phyloP scores from a whole-genome alignment of 35 echinoderm and acorn worm genomes.

The Lytechinus pictus region DNA sequence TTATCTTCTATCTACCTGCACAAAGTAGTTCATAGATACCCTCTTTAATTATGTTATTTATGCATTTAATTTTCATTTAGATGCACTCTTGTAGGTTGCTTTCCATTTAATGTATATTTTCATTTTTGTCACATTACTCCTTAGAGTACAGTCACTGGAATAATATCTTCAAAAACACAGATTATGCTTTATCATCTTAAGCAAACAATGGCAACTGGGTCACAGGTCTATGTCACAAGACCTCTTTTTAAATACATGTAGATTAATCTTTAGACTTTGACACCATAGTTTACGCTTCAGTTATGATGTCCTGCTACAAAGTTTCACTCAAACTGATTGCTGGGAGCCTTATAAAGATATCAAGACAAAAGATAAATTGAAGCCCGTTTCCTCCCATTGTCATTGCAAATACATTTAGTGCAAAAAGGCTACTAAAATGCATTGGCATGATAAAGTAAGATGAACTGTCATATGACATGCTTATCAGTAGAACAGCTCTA shows the following conservation, averaged over 20 bases:
- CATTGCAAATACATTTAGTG: too few relatives aligned
- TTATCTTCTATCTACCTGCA: too few relatives aligned
- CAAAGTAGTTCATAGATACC: too few relatives aligned
- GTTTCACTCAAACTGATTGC: not conserved
- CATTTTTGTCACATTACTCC: too few relatives aligned
- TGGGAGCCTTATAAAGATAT: not conserved
- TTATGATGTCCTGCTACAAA: not conserved
- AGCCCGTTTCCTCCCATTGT: not conserved
- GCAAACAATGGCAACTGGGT: not conserved
- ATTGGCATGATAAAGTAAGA: not conserved
- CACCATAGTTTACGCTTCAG: not conserved
- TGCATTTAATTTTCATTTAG: too few relatives aligned
- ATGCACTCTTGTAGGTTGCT: too few relatives aligned
- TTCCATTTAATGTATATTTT: too few relatives aligned
- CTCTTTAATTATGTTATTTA: too few relatives aligned
- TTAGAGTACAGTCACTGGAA: too few relatives aligned
- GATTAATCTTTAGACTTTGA: not conserved
- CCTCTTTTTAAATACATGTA: not conserved
- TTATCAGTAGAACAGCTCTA: not conserved
- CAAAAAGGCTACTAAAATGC: not conserved
- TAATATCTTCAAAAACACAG: too few relatives aligned
- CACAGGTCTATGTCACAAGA: not conserved
- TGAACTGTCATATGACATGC: not conserved
- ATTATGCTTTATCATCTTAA: too few relatives aligned
- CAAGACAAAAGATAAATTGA: not conserved